A percentile compares a stretch with the other conserved stretches of the same genome.
phyloP scores from a whole-genome alignment of 1,140 invertebrate species.

The Philopotamus ludificatus region DNA sequence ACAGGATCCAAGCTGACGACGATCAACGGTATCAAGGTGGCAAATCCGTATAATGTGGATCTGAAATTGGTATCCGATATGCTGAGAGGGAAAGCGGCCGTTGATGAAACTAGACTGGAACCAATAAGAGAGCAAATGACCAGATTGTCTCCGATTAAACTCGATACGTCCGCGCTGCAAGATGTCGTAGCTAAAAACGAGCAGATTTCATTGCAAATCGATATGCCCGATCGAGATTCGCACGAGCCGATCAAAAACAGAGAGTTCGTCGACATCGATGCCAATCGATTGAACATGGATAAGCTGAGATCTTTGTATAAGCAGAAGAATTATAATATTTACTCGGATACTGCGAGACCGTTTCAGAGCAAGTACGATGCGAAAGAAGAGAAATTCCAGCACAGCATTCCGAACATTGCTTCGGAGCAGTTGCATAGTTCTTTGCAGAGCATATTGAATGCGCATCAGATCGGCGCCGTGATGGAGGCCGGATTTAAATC shows the following conservation, averaged over 20 bases:
- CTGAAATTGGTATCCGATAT: conserved; percentile 53
- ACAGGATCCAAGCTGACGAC: conserved; percentile 45
- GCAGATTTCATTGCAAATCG: conserved; percentile 29
- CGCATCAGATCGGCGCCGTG: conserved; percentile 53
- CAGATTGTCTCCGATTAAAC: conserved; percentile 46
- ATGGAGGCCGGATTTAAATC: conserved; percentile 47
- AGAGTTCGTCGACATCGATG: conserved; percentile 18
- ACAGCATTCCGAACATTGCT: conserved; percentile 29
- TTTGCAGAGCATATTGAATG: conserved; percentile 49
- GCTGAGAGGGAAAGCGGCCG: conserved; percentile 50
- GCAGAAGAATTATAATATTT: conserved; percentile 17
- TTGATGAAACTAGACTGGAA: conserved; percentile 47
- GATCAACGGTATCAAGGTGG: conserved; percentile 52
- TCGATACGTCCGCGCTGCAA: conserved; percentile 52
- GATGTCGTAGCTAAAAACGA: conserved; percentile 50
- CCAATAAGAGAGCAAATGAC: conserved; percentile 46
- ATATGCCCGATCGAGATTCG: conserved; percentile 25
- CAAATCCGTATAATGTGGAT: conserved; percentile 54
- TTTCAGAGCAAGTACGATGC: conserved; percentile 17
- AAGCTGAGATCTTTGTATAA: neutral
- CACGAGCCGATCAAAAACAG: conserved; percentile 19
- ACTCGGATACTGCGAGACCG: neutral
- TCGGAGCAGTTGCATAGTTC: conserved; percentile 42
- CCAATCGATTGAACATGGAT: conserved; percentile 6
- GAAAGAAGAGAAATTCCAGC: conserved; percentile 20